phyloP scores from a whole-genome alignment of 92 coral and sea anemone species.

The Umimayanthus kanabou region DNA sequence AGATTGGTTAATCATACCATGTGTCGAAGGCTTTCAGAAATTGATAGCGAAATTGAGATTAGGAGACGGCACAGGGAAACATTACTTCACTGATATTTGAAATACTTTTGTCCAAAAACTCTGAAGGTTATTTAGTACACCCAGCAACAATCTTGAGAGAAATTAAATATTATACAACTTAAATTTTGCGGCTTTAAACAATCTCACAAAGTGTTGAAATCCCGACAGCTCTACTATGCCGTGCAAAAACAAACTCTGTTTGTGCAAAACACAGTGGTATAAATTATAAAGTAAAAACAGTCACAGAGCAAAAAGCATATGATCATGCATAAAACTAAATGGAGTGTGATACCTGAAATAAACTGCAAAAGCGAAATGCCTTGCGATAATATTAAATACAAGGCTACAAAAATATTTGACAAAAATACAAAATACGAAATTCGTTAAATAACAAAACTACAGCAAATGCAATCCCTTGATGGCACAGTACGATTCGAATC shows the following conservation, averaged over 20 bases:
- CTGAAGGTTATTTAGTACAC: neutral
- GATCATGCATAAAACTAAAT: constrained; percentile 31
- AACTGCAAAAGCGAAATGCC: constrained; percentile 12
- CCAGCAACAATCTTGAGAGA: neutral
- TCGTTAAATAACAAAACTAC: neutral
- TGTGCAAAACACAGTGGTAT: neutral
- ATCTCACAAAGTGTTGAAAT: neutral
- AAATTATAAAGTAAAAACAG: constrained; percentile 32
- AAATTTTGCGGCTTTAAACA: neutral
- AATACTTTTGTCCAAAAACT: neutral
- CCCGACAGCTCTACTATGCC: neutral
- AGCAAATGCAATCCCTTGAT: neutral
- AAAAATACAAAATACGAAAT: constrained; percentile 19
- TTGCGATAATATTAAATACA: constrained; percentile 20
- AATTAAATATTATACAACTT: neutral
- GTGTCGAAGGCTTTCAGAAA: neutral
- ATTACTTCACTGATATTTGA: neutral
- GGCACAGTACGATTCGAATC: neutral
- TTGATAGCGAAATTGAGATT: neutral
- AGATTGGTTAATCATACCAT: neutral
- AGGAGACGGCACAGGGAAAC: neutral
- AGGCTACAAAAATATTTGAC: constrained; percentile 20
- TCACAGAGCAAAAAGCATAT: neutral
- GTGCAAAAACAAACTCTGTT: constrained; percentile 1
- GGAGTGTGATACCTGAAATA: constrained; percentile 6